These are phyloP conservation scores for Aix galericulata DNA, from an alignment of 2,113 vertebrate genomes.

Conservation along the genomic window DNA sequence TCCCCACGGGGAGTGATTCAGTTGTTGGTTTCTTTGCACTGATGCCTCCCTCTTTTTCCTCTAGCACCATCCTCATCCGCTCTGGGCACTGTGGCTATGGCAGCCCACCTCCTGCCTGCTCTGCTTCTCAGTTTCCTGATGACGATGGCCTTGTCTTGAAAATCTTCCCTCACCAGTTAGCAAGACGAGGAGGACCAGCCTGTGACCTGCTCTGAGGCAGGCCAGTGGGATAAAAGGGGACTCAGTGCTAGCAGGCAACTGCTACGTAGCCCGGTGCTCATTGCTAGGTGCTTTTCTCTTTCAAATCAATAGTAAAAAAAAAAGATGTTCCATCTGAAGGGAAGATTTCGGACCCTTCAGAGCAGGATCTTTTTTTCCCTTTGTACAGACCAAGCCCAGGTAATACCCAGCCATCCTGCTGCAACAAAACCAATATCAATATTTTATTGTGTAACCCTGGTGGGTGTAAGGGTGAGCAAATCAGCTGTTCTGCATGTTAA, in stretches of 20 bases:
- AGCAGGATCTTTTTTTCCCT: not conserved
- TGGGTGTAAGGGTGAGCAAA: not conserved
- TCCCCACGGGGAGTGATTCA: fast-evolving
- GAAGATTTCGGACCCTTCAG: not conserved
- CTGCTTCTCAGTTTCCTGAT: not conserved
- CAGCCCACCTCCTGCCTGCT: not conserved
- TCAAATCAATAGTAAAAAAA: not conserved
- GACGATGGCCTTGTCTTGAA: not conserved
- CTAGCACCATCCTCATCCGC: not conserved
- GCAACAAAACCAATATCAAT: fast-evolving
- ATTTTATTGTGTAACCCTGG: not conserved
- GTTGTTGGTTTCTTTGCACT: not conserved
- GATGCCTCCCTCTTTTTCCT: not conserved
- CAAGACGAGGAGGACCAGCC: not conserved
- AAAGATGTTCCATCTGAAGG: not conserved
- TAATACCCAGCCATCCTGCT: not conserved
- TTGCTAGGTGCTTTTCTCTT: not conserved
- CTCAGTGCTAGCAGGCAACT: not conserved
- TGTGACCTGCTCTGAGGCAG: not conserved
- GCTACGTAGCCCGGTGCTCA: not conserved
- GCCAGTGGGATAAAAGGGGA: not conserved
- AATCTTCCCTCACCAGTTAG: not conserved
- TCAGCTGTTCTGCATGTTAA: not conserved
- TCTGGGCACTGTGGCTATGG: not conserved
- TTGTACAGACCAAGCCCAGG: not conserved